Conservation (phyloP, 2,797 vertebrate species). For the Diceros bicornis region DNA sequence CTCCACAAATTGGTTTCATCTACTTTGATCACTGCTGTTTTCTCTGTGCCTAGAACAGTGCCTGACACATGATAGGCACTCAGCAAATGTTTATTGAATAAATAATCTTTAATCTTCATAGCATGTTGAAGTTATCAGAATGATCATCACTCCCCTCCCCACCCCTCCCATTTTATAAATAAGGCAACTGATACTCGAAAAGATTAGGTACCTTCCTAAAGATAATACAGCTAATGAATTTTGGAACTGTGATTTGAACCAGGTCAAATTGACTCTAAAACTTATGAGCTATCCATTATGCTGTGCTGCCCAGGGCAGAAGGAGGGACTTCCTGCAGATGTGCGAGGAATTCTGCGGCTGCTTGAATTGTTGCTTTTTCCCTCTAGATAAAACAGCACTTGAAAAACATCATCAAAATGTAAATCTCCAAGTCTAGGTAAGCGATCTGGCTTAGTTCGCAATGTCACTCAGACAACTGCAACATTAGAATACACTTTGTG, state of each 20-base stretch:
- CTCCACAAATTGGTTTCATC: neutral
- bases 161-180: neutral
- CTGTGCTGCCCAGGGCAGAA: neutral
- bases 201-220: neutral
- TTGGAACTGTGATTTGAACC: conserved; percentile 53
- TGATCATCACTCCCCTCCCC: neutral
- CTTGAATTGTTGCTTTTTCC: conserved; percentile 52
- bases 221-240: conserved; percentile 49
- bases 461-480: conserved; percentile 61
- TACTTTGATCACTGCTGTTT: neutral
- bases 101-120: neutral
- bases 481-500: conserved; percentile 67
- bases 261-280: conserved; percentile 45
- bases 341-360: conserved; percentile 57
- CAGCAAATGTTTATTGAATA: neutral
- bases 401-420: conserved; percentile 80
- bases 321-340: conserved; percentile 44
- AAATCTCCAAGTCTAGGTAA: conserved; percentile 78
- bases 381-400: conserved; percentile 66
- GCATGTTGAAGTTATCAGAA: neutral
- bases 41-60: neutral
- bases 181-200: neutral
- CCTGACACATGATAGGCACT: neutral
- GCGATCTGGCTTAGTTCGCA: conserved; percentile 66
- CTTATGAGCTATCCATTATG: neutral